These are phyloP conservation scores for Perca schrenkii DNA, from an alignment of 2,113 vertebrate species.

Conservation along the genomic window DNA sequence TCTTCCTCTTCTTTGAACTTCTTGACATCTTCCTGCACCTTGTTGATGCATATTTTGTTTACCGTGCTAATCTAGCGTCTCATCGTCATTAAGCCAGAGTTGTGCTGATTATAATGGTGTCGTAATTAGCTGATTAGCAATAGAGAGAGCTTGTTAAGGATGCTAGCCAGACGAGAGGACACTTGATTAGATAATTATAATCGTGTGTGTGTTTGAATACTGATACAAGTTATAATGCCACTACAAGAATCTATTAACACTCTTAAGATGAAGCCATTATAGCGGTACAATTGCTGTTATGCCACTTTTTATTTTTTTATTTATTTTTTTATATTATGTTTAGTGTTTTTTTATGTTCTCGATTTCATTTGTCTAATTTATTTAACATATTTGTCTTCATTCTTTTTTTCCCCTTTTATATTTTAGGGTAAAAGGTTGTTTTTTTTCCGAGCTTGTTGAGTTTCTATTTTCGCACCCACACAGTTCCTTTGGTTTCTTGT, in stretches of 20 bases:
- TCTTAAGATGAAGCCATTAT: background rate
- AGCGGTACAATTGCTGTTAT: background rate
- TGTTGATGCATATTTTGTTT: constrained; percentile 35
- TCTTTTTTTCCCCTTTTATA: background rate
- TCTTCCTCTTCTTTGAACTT: background rate
- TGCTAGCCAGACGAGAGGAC: constrained; percentile 60
- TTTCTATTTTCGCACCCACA: background rate
- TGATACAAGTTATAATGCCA: constrained; percentile 34
- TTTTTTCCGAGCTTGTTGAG: background rate
- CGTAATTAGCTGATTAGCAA: constrained; percentile 73
- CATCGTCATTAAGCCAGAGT: constrained; percentile 42
- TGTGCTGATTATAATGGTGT: constrained; percentile 58
- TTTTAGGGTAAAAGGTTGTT: background rate
- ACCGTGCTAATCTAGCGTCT: constrained; percentile 42
- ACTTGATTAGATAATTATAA: constrained; percentile 70
- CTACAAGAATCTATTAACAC: constrained; percentile 37
- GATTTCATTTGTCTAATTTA: background rate
- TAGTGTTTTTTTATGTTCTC: background rate
- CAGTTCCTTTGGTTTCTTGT: background rate
- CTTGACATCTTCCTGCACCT: background rate
- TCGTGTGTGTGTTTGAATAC: constrained; percentile 56
- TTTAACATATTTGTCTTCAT: background rate
- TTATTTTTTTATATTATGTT: background rate
- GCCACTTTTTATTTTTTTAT: background rate
- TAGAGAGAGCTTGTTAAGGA: constrained; percentile 60